These are phyloP conservation scores for Cyclophora albipunctata DNA, from an alignment of 2,888 invertebrate species.

Conservation along the genomic window DNA sequence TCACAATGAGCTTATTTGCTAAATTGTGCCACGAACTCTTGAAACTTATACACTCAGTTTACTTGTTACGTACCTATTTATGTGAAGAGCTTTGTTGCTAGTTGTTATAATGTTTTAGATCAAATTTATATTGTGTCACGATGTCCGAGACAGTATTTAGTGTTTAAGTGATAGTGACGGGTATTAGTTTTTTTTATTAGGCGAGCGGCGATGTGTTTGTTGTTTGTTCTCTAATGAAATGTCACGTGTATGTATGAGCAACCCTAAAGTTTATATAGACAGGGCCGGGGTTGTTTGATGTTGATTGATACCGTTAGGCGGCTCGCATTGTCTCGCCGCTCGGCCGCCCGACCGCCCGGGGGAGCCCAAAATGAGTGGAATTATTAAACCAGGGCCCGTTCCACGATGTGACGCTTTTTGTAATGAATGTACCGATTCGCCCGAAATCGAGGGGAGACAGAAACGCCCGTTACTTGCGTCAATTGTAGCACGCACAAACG, in stretches of 20 bases:
- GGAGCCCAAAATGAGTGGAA: slow-evolving; percentile 70
- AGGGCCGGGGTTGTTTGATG: slow-evolving; percentile 65
- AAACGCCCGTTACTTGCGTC: slow-evolving; percentile 29
- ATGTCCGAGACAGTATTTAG: too few species aligned
- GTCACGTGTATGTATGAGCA: slow-evolving; percentile 26
- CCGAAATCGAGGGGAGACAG: slow-evolving; percentile 30
- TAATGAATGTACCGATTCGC: slow-evolving; percentile 58
- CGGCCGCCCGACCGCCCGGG: slow-evolving; percentile 34
- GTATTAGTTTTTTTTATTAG: too few species aligned
- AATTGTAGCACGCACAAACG: slow-evolving; percentile 33
- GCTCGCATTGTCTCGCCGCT: slow-evolving; percentile 60
- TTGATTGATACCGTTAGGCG: slow-evolving; percentile 75
- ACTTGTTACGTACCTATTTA: slow-evolving; percentile 2
- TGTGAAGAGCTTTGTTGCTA: too few species aligned
- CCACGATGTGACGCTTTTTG: slow-evolving; percentile 69
- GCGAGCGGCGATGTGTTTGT: too few species aligned
- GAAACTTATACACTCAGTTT: slow-evolving; percentile 15
- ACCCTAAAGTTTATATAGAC: slow-evolving; percentile 43
- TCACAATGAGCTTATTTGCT: slow-evolving; percentile 42
- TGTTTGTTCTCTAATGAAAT: slow-evolving; percentile 3
- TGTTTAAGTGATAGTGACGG: too few species aligned
- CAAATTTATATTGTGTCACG: too few species aligned
- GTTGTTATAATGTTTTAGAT: too few species aligned
- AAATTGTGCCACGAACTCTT: slow-evolving; percentile 24
- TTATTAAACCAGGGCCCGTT: slow-evolving; percentile 66